Evolutionary conservation across 1,140 invertebrate genomes (phyloP).

Genomic region (Gryllus bimaculatus): DNA sequence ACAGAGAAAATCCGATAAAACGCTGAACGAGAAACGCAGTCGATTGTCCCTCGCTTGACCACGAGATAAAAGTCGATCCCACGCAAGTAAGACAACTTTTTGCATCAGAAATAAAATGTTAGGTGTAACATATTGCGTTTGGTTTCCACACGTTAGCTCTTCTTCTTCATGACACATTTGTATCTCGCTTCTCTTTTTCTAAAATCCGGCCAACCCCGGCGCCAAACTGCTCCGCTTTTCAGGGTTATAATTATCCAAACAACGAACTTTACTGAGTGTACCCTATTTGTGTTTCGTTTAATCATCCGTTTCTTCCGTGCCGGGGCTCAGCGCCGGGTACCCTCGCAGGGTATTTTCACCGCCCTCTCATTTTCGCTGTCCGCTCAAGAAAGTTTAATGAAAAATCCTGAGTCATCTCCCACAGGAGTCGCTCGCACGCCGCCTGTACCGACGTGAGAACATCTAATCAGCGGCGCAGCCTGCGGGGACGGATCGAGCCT

Average conservation of each 20-base stretch:
- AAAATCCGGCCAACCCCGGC: neutral
- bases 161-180: neutral
- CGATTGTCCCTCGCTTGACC: neutral
- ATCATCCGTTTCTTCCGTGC: neutral
- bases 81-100: neutral
- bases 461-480: neutral
- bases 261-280: neutral
- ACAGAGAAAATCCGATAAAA: neutral
- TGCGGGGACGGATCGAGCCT: neutral
- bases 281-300: neutral
- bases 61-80: neutral
- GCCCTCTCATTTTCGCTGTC: neutral
- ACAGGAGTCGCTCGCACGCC: neutral
- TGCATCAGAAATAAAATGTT: neutral
- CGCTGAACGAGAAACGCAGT: neutral
- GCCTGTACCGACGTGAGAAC: neutral
- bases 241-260: neutral
- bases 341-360: neutral
- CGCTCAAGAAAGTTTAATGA: constrained; percentile 17
- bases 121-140: neutral
- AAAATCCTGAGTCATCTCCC: neutral
- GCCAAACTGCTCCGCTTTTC: neutral
- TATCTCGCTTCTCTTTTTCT: neutral
- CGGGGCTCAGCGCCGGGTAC: neutral
- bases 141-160: neutral